Evolutionary conservation across 2,113 vertebrate species (phyloP).

Genomic region (Callorhinus ursinus): DNA sequence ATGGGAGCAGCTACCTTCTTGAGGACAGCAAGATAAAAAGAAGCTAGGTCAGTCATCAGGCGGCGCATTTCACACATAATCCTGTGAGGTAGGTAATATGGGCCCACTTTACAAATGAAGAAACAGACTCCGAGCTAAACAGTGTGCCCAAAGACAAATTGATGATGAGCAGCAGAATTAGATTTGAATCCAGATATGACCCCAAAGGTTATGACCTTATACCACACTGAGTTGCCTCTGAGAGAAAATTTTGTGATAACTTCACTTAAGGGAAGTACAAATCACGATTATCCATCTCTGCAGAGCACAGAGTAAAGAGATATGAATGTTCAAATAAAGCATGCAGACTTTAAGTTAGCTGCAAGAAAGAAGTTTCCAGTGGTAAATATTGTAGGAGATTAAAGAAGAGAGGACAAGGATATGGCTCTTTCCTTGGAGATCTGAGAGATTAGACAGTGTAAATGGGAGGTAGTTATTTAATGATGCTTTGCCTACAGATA

Average conservation of each 20-base stretch:
- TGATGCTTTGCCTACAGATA: constrained; percentile 26
- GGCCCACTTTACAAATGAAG: background rate
- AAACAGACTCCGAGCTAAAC: background rate
- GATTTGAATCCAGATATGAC: background rate
- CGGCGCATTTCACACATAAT: background rate
- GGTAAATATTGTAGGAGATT: constrained; percentile 3
- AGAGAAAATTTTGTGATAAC: background rate
- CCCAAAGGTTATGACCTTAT: background rate
- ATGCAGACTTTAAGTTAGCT: background rate
- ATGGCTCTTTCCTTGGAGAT: background rate
- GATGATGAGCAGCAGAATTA: background rate
- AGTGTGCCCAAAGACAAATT: background rate
- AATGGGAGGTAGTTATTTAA: constrained; percentile 18
- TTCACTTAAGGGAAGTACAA: background rate
- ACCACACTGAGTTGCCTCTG: background rate
- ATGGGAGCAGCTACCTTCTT: background rate
- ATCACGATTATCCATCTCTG: background rate
- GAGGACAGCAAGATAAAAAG: background rate
- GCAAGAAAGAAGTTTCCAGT: background rate
- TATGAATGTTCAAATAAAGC: background rate
- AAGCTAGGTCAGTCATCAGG: background rate
- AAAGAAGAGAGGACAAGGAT: background rate
- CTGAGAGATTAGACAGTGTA: constrained; percentile 5
- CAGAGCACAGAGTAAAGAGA: constrained; percentile 1
- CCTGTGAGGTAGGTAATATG: background rate